phyloP scores from a whole-genome alignment of 53 echinoderm and acorn worm species.

The Paelopatides confundens region DNA sequence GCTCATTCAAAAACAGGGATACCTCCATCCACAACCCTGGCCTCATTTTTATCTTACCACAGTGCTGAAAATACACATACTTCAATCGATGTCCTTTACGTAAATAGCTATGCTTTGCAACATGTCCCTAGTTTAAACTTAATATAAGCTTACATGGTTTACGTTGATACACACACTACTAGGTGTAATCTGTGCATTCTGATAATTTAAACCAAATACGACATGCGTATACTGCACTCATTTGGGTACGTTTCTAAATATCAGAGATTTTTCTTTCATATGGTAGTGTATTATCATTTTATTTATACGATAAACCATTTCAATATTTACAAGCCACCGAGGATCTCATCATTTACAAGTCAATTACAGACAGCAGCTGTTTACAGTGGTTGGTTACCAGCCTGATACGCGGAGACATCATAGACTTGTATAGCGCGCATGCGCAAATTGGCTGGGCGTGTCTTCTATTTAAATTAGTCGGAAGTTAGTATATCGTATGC shows the following conservation, averaged over 20 bases:
- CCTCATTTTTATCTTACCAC: slow-evolving; percentile 9
- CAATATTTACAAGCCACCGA: slow-evolving; percentile 4
- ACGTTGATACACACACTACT: not conserved
- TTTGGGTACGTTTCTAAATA: not conserved
- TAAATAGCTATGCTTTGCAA: slow-evolving; percentile 12
- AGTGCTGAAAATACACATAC: not conserved
- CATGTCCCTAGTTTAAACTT: not conserved
- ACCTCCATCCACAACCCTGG: slow-evolving; percentile 6
- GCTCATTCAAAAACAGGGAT: not conserved
- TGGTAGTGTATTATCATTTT: not conserved
- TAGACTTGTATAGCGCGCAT: not conserved
- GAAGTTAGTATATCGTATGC: slow-evolving; percentile 18
- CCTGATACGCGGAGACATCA: not conserved
- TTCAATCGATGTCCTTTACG: slow-evolving; percentile 29
- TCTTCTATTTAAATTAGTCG: slow-evolving; percentile 44
- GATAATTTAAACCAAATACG: not conserved
- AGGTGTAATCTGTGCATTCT: not conserved
- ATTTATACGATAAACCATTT: slow-evolving; percentile 7
- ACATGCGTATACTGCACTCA: not conserved
- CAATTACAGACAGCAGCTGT: not conserved
- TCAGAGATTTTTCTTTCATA: not conserved
- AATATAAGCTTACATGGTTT: not conserved
- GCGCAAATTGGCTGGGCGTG: slow-evolving; percentile 5
- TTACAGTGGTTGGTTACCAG: not conserved
- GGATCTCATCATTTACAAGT: not conserved